phyloP scores from a whole-genome alignment of 2,888 invertebrate species.

The Amorpha juglandis region DNA sequence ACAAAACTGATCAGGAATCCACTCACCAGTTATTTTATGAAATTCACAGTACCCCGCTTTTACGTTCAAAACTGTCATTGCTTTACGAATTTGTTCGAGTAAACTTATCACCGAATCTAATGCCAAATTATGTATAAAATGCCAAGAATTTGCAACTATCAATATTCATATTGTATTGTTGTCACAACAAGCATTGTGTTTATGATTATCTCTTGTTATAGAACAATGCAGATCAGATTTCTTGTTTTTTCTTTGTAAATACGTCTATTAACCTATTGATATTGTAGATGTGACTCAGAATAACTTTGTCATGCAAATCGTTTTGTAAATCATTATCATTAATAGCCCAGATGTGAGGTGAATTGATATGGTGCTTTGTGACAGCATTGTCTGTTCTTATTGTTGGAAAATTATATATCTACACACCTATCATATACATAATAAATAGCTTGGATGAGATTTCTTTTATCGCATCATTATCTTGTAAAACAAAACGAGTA shows the following conservation, averaged over 20 bases:
- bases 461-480: neutral
- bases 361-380: slow-evolving; percentile 19
- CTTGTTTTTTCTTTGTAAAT: slow-evolving; percentile 13
- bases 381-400: neutral
- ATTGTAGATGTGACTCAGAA: slow-evolving; percentile 14
- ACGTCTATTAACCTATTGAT: slow-evolving; percentile 1
- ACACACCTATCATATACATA: too few relatives aligned
- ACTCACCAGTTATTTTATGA: too few relatives aligned
- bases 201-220: neutral
- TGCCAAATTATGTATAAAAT: neutral
- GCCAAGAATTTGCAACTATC: neutral
- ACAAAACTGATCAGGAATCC: too few relatives aligned
- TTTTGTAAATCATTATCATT: slow-evolving; percentile 21
- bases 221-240: neutral
- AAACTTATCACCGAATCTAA: neutral
- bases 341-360: slow-evolving; percentile 17
- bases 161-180: neutral
- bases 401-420: neutral
- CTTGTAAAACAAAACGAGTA: neutral
- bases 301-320: slow-evolving; percentile 24
- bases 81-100: too few relatives aligned
- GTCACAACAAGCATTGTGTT: neutral
- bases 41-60: too few relatives aligned
- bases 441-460: too few relatives aligned
- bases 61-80: too few relatives aligned